Evolutionary conservation across 2,888 invertebrate genomes (phyloP).

Genomic region (Beris morrisii): DNA sequence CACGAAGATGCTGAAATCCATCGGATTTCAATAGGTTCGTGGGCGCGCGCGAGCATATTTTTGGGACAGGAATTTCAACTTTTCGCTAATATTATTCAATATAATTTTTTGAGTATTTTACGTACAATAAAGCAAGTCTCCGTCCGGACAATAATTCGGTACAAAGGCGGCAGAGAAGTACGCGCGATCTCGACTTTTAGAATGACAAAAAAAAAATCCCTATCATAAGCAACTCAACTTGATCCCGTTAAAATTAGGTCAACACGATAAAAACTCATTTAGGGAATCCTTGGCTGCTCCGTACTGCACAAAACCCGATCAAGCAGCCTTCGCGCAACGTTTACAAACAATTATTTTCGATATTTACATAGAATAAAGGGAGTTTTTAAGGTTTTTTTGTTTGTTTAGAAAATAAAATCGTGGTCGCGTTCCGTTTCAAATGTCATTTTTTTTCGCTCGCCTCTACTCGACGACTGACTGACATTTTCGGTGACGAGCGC

Average conservation of each 20-base stretch:
- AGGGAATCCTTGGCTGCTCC: background rate
- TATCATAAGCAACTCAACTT: conserved; percentile 27
- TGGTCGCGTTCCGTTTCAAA: conserved; percentile 21
- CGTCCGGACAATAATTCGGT: background rate
- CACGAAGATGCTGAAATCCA: background rate
- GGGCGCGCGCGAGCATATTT: no score
- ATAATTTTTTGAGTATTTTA: background rate
- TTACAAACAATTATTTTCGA: background rate
- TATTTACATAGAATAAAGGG: conserved; percentile 9
- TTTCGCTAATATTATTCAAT: no score
- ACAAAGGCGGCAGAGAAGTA: background rate
- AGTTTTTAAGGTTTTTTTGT: conserved; percentile 6
- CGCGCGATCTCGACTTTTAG: background rate
- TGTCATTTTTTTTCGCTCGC: conserved; percentile 29
- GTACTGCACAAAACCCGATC: background rate
- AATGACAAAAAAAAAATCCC: no score
- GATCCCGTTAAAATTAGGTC: conserved; percentile 37
- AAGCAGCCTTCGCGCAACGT: background rate
- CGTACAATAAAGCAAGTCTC: background rate
- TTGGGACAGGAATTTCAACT: background rate
- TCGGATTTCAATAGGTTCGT: no score
- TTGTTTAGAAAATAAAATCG: conserved; percentile 32
- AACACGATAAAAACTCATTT: conserved; percentile 21
- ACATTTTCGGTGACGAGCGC: conserved; percentile 14
- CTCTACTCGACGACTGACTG: conserved; percentile 19